phyloP scores from a whole-genome alignment of 1,140 invertebrate genomes.

The Acromyrmex charruanus region DNA sequence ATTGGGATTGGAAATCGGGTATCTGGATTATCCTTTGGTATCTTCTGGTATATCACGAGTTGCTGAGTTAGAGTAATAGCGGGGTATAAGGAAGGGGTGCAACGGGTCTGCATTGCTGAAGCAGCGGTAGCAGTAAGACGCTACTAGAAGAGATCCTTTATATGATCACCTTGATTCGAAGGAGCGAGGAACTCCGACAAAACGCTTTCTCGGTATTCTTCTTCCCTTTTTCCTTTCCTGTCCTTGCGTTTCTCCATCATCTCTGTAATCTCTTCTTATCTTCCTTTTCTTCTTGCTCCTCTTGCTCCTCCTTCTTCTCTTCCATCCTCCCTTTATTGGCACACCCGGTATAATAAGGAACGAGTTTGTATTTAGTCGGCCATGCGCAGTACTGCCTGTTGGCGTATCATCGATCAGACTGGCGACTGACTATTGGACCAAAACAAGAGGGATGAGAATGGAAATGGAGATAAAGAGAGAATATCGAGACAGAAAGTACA shows the following conservation, averaged over 20 bases:
- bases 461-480: slow-evolving; percentile 76
- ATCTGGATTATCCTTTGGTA: slow-evolving; percentile 71
- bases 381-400: slow-evolving; percentile 84
- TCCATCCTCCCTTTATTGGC: slow-evolving; percentile 81
- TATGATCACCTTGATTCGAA: slow-evolving; percentile 69
- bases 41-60: slow-evolving; percentile 61
- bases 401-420: slow-evolving; percentile 86
- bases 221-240: slow-evolving; percentile 38
- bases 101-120: slow-evolving; percentile 56
- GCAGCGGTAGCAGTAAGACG: slow-evolving; percentile 64
- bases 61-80: slow-evolving; percentile 45
- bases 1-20: slow-evolving; percentile 70
- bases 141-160: slow-evolving; percentile 71
- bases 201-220: slow-evolving; percentile 6
- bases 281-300: slow-evolving; percentile 25
- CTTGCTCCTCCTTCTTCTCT: slow-evolving; percentile 7
- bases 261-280: neutral
- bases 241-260: neutral
- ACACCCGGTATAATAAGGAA: slow-evolving; percentile 85
- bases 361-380: slow-evolving; percentile 84
- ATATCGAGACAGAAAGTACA: slow-evolving; percentile 55
- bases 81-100: neutral
- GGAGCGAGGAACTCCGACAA: slow-evolving; percentile 58
- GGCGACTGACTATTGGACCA: slow-evolving; percentile 85
- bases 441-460: slow-evolving; percentile 84